phyloP scores from a whole-genome alignment of 35 echinoderm and acorn worm species.

The Diadema setosum region DNA sequence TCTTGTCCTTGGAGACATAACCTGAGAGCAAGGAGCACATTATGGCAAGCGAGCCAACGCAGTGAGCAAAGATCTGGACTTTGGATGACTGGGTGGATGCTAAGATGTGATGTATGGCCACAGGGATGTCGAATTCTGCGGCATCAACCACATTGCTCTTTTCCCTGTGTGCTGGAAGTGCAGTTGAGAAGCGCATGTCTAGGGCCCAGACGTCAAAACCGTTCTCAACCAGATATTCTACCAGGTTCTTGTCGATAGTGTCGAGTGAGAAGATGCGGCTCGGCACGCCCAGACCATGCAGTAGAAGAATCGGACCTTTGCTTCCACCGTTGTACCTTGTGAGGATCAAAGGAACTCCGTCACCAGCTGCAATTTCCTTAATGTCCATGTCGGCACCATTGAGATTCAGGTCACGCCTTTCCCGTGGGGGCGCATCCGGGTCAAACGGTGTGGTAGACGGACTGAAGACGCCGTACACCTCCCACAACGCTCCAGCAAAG shows the following conservation, averaged over 20 bases:
- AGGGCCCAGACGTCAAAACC: constrained; percentile 59
- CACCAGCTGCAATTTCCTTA: constrained; percentile 1
- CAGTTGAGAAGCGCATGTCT: constrained; percentile 55
- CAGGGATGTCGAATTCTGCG: constrained; percentile 43
- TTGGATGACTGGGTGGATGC: constrained; percentile 17
- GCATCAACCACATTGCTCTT: constrained; percentile 35
- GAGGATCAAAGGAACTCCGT: constrained; percentile 27
- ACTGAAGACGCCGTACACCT: constrained; percentile 51
- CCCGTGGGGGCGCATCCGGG: constrained; percentile 55
- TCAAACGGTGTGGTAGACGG: constrained; percentile 54
- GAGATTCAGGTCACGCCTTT: constrained; percentile 31
- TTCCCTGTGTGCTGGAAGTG: constrained; percentile 19
- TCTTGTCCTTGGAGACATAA: constrained; percentile 43
- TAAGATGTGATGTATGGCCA: constrained; percentile 42
- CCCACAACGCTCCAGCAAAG: constrained; percentile 64
- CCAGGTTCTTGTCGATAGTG: constrained; percentile 68
- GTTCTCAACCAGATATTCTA: constrained; percentile 57
- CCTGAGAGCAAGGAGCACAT: constrained; percentile 46
- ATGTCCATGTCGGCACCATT: constrained; percentile 13
- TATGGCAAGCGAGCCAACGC: constrained; percentile 39
- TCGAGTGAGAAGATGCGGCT: constrained; percentile 44
- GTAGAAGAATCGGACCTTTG: constrained; percentile 61
- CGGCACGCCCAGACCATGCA: constrained; percentile 58
- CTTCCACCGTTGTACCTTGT: constrained; percentile 52
- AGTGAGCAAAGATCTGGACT: constrained; percentile 54